Evolutionary conservation across 2,888 invertebrate genomes (phyloP).

Genomic region (Tridacna crocea): DNA sequence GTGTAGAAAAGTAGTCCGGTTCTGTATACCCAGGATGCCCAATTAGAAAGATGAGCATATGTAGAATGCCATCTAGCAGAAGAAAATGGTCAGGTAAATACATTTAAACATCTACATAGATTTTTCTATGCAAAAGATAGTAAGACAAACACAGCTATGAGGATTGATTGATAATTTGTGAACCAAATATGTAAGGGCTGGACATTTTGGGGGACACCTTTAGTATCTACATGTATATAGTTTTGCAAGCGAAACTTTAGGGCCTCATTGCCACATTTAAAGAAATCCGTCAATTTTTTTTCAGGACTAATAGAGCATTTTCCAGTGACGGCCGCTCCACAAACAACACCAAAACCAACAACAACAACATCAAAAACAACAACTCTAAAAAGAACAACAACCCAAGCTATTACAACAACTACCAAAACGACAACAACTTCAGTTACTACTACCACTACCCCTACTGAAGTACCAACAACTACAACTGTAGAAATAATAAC

Average conservation of each 20-base stretch:
- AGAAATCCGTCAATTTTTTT: neutral
- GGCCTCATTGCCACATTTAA: neutral
- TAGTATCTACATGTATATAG: too few relatives aligned
- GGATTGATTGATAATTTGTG: too few relatives aligned
- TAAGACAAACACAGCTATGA: too few relatives aligned
- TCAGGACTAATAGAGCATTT: neutral
- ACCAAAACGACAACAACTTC: neutral
- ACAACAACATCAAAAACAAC: slow-evolving; percentile 8
- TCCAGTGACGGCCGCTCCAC: neutral
- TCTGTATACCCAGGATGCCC: too few relatives aligned
- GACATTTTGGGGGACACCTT: too few relatives aligned
- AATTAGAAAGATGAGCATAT: too few relatives aligned
- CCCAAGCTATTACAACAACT: neutral
- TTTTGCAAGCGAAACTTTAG: too few relatives aligned
- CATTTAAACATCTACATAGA: too few relatives aligned
- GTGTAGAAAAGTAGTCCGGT: neutral
- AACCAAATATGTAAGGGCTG: too few relatives aligned
- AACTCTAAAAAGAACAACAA: slow-evolving; percentile 18
- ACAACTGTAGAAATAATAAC: neutral
- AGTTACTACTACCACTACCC: neutral
- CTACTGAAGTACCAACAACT: neutral
- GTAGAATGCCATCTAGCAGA: too few relatives aligned
- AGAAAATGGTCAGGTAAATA: too few relatives aligned
- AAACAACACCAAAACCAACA: slow-evolving; percentile 1
- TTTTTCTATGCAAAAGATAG: too few relatives aligned